phyloP scores from a whole-genome alignment of 2,113 vertebrate genomes.

The Nicator chloris region DNA sequence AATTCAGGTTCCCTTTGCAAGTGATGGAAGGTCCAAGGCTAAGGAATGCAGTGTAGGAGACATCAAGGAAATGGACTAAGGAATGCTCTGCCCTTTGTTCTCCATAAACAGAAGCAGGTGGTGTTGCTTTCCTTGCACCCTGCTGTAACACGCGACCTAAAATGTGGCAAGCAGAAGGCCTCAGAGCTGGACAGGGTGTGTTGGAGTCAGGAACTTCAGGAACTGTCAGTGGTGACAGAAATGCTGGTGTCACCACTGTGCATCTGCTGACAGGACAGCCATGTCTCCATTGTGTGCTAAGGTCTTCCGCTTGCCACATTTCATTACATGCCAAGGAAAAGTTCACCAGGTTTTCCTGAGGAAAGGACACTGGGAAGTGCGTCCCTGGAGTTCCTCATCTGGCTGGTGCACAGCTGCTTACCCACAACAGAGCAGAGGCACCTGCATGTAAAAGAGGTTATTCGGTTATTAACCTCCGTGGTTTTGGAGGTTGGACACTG shows the following conservation, averaged over 20 bases:
- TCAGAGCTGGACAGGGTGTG: not conserved
- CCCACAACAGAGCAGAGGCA: accelerated
- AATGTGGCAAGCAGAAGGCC: not conserved
- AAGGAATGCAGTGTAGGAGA: accelerated
- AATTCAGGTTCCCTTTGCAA: not conserved
- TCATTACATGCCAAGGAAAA: not conserved
- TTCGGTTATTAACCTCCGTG: accelerated
- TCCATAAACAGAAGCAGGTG: not conserved
- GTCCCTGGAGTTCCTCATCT: not conserved
- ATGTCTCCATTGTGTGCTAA: accelerated
- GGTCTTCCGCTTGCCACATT: accelerated
- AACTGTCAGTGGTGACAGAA: too few relatives aligned
- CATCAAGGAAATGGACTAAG: not conserved
- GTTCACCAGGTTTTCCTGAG: not conserved
- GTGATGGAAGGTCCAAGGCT: not conserved
- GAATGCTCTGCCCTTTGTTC: not conserved
- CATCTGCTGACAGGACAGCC: not conserved
- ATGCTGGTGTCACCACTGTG: accelerated
- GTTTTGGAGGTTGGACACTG: not conserved
- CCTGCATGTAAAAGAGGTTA: not conserved
- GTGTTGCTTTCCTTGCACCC: not conserved
- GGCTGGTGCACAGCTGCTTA: not conserved
- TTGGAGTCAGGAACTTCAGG: not conserved
- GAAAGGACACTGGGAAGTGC: not conserved
- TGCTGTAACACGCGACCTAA: not conserved